Evolutionary conservation across 2,797 vertebrate species (phyloP), one percentile per base, ranked within the genome.

Genomic region (Microctenopoma steveboyesi): DNA sequence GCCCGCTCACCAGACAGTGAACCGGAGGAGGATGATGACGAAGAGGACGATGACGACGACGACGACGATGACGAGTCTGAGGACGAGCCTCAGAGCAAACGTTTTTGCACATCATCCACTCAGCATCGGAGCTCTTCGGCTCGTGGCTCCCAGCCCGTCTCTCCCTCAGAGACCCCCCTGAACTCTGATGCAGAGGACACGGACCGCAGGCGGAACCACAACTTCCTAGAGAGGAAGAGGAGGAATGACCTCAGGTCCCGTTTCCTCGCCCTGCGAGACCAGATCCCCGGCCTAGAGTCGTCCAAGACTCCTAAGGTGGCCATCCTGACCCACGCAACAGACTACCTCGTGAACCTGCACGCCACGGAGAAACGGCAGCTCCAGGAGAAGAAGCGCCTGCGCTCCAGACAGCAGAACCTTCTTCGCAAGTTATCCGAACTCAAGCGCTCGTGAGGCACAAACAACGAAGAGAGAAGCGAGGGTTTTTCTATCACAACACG

Each of bases 261-360:
- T 2, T 98, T 99, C 88, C 92, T 97, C 69, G 95, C 95, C 0
- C 86, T 98, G 25, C 89, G 96, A 57, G 96, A 96, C 58, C 91
- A 97, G 88, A 95, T 99, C 42, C 97, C 97, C 0, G 94, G 95
- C 15, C 91, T 99, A 30, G 92, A 94, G 83, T 94, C 95, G 1
- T 89, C 95, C 72, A 99, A 98, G 81, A 95, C 96, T 0, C 96
- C 97, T 0, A 99, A 98, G 79, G 97, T 99, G 74, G 96, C 97
- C 79, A 97, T 99, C 87, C 90, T 99, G 84, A 97, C 96, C 74
- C 96, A 95, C 52, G 97, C 97, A 0, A 94, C 96, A 0, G 95
- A 98, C 63, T 97, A 97, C 85, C 91, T 99, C 73, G 85, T 90
- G 48, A 88, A 95, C 16, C 93, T 99, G 58, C 92, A 96, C 54